Evolutionary conservation across 2,113 vertebrate genomes (phyloP).

Genomic region (Calypte anna): DNA sequence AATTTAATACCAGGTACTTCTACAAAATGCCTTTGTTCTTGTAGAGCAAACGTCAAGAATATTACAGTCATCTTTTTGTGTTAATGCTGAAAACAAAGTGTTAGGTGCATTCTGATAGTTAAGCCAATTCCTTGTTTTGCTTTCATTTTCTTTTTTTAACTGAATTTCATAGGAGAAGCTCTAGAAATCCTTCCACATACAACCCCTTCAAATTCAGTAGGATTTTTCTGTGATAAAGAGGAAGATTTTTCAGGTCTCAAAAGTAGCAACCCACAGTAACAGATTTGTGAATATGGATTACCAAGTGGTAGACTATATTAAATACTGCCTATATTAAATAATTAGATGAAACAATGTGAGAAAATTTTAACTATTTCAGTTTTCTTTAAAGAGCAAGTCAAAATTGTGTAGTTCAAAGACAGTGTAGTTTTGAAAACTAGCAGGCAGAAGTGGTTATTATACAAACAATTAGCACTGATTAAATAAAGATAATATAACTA

Average conservation of each 20-base stretch:
- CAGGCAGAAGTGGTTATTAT: background rate
- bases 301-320: background rate
- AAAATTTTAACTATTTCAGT: background rate
- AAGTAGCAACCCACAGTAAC: background rate
- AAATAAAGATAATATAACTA: background rate
- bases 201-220: background rate
- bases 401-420: background rate
- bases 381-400: background rate
- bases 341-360: background rate
- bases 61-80: background rate
- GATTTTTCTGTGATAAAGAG: background rate
- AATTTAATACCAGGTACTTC: background rate
- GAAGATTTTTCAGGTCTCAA: background rate
- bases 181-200: background rate
- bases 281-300: background rate
- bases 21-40: background rate
- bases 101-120: background rate
- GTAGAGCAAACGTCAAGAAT: background rate
- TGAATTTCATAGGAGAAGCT: background rate
- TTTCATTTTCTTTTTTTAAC: background rate
- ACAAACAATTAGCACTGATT: background rate
- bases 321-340: background rate
- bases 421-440: background rate
- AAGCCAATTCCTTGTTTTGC: background rate
- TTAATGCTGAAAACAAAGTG: background rate